A percentile compares a stretch with the other conserved stretches of the same genome.
Evolutionary conservation across 2,888 invertebrate species (phyloP).

Genomic region (Priocnemis perturbator): DNA sequence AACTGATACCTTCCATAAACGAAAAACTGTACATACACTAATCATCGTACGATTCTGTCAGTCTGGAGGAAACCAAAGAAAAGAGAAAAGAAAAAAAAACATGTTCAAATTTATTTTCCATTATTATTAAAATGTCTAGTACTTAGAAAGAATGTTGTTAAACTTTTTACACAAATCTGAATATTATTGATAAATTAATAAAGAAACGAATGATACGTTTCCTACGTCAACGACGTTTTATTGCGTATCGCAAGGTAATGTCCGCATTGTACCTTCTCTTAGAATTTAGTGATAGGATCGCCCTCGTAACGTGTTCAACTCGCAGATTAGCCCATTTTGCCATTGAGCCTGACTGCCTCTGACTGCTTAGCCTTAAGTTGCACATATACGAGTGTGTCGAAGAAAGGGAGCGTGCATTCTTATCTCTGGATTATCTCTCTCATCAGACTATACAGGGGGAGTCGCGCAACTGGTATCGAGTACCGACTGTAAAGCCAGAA

Average conservation of each 20-base stretch:
- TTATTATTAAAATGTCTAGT: conserved; percentile 43
- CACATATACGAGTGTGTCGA: no score
- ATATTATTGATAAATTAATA: conserved; percentile 57
- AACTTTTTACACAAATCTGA: conserved; percentile 65
- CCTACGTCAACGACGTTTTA: conserved; percentile 27
- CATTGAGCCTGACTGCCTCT: no score
- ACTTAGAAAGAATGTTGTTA: conserved; percentile 61
- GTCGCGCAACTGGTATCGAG: no score
- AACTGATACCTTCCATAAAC: conserved; percentile 17
- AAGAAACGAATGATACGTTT: conserved; percentile 45
- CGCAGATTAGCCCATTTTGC: background rate
- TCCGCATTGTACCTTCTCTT: background rate
- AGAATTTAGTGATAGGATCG: background rate
- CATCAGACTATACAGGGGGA: no score
- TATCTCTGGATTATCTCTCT: no score
- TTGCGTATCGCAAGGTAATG: background rate
- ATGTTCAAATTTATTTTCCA: conserved; percentile 45
- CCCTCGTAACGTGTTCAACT: no score
- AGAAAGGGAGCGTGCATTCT: no score
- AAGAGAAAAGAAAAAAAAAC: conserved; percentile 17
- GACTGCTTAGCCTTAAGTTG: no score
- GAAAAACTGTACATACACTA: background rate
- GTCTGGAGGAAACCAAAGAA: conserved; percentile 13
- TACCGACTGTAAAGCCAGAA: no score
- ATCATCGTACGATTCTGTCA: conserved; percentile 23